These are phyloP conservation scores for Achlya flavicornis DNA, from an alignment of 2,888 invertebrate species.

Conservation along the genomic window DNA sequence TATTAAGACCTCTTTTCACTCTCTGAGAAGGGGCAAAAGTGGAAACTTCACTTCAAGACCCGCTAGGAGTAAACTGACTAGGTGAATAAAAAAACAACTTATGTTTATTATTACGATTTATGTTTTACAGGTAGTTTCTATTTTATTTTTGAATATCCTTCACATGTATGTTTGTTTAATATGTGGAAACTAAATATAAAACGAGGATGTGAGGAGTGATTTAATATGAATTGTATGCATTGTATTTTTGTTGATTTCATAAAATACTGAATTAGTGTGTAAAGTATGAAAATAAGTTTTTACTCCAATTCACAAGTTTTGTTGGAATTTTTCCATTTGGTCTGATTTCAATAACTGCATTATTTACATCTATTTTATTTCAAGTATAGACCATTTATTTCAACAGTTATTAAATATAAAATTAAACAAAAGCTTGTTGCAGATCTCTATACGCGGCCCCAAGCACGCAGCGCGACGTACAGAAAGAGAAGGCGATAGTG, in stretches of 20 bases:
- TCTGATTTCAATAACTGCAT: too few relatives aligned
- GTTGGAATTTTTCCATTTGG: too few relatives aligned
- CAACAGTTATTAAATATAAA: conserved; percentile 56
- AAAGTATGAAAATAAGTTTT: too few relatives aligned
- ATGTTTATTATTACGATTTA: too few relatives aligned
- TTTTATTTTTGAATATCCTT: too few relatives aligned
- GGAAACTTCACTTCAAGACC: conserved; percentile 57
- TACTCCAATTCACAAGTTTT: too few relatives aligned
- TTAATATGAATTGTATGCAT: too few relatives aligned
- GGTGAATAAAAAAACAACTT: conserved; percentile 48
- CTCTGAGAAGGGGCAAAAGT: conserved; percentile 67
- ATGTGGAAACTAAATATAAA: too few relatives aligned
- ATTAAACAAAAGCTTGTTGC: conserved; percentile 72
- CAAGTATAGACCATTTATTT: conserved; percentile 20
- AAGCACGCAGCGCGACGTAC: conserved; percentile 60
- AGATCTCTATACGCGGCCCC: conserved; percentile 80
- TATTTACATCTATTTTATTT: not conserved
- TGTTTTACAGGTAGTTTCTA: too few relatives aligned
- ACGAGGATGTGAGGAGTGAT: not conserved
- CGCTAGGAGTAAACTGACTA: conserved; percentile 71
- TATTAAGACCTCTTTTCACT: conserved; percentile 71
- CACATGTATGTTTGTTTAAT: too few relatives aligned
- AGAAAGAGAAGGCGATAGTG: conserved; percentile 52
- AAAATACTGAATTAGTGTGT: too few relatives aligned
- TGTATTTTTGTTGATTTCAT: too few relatives aligned